Base-by-base conservation (phyloP, 2,888 invertebrate genomes). In the Leptopilina syphax region DNA sequence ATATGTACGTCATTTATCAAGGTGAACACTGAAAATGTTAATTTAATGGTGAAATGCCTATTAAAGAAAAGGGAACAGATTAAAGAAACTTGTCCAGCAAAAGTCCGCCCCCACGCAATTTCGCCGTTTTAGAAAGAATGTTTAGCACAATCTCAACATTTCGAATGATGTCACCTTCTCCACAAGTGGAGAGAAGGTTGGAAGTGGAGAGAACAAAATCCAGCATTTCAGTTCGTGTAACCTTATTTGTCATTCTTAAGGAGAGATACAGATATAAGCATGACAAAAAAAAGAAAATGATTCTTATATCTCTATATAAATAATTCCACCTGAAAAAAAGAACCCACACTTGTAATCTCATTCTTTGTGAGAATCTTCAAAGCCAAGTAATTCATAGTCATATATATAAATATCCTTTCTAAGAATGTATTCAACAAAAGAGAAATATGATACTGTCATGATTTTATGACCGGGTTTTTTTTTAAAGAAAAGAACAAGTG, bases 201-300 rank as follows among this genome's bases (percentile, higher is more conserved):
- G 50, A 50, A 50, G 8, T 8, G 9, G 73, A 13, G 34, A 73
- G 54, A 73, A 57, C 54, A 73, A 73, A 73, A 27, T 57, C 54
- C 54, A 73, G 70, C 27, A 70, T 70, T 70, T 54, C 27, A 73
- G 34, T 34, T 73, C 73, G 27, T 73, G 34, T 73, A 73, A 73
- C 54, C 73, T 73, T 73, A 73, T 73, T 73, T 57, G 73, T 73
- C 73, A 57, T 73, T 73, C 73, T 73, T n/a, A 57, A 73, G 54
- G 7, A 73, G n/a, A 54, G 54, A 73, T 73, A 27, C 54, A 54
- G 34, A 34, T 73, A 73, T n/a, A 54, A 10, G 44, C 8, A 44
- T 44, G 8, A 50, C 10, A 65, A 65, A 41, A 65, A 34, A 65
- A 65, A 34, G 27, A 73, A 54, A 73, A 73, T 54, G n/a, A 34